phyloP scores from a whole-genome alignment of 2,113 vertebrate genomes.

The Alligator sinensis region DNA sequence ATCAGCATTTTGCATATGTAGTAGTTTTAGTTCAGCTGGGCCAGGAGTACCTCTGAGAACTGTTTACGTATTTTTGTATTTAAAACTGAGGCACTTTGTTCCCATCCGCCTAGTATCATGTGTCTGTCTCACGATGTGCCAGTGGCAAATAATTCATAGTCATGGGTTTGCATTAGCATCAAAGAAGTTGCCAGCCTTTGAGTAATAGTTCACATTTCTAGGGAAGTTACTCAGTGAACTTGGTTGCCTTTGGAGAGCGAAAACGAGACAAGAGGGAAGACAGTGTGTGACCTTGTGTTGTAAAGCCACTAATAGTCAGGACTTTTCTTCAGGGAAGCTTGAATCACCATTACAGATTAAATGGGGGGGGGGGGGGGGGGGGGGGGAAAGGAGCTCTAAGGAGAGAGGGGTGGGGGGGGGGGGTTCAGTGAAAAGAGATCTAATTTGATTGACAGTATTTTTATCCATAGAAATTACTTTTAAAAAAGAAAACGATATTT shows the following conservation, averaged over 20 bases:
- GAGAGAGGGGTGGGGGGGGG: too few species aligned
- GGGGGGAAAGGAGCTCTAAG: too few species aligned
- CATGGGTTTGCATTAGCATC: background rate
- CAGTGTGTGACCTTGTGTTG: background rate
- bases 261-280: background rate
- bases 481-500: conserved; percentile 51
- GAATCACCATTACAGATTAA: background rate
- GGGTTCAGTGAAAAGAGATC: background rate
- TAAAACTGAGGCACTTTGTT: background rate
- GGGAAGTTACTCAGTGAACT: background rate
- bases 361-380: background rate
- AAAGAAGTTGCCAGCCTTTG: background rate
- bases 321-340: conserved; percentile 25
- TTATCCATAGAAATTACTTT: conserved; percentile 35
- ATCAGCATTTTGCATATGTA: background rate
- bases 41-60: background rate
- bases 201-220: background rate
- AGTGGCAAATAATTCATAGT: background rate
- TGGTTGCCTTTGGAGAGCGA: background rate
- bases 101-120: background rate
- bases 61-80: background rate
- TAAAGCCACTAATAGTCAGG: conserved; percentile 2
- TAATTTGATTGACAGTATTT: conserved; percentile 29
- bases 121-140: background rate
- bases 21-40: background rate